These are phyloP conservation scores for Esox niger DNA, from an alignment of 2,113 vertebrate genomes.

Conservation along the genomic window DNA sequence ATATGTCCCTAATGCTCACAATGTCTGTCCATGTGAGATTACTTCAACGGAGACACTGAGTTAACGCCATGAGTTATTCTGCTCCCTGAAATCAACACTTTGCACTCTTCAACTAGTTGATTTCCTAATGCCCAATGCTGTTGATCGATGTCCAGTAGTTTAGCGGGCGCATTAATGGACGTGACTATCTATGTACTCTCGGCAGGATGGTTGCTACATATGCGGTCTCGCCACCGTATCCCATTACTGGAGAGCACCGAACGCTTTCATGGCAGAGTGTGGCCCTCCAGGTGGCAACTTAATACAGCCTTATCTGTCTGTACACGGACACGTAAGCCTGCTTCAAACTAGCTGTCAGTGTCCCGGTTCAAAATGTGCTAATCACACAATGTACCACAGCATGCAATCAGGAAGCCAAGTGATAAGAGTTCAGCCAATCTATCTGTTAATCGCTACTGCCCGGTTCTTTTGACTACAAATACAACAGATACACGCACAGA, in stretches of 20 bases:
- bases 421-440: not conserved
- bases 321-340: not conserved
- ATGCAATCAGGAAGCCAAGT: not conserved
- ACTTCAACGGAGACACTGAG: too few relatives aligned
- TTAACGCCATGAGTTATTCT: too few relatives aligned
- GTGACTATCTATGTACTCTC: too few relatives aligned
- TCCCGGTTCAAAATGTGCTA: not conserved
- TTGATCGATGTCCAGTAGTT: too few relatives aligned
- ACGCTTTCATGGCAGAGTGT: too few relatives aligned
- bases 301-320: not conserved
- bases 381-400: not conserved
- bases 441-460: slow-evolving; percentile 23
- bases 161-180: too few relatives aligned
- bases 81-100: too few relatives aligned
- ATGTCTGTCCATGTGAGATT: too few relatives aligned
- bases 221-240: not conserved
- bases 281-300: not conserved
- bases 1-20: too few relatives aligned
- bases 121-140: too few relatives aligned
- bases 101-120: too few relatives aligned
- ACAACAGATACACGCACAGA: slow-evolving; percentile 13
- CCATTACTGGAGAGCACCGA: not conserved
- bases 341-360: not conserved
- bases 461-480: not conserved
- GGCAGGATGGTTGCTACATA: too few relatives aligned